Evolutionary conservation across 2,113 vertebrate species (phyloP).

Genomic region (Pygoscelis adeliae): DNA sequence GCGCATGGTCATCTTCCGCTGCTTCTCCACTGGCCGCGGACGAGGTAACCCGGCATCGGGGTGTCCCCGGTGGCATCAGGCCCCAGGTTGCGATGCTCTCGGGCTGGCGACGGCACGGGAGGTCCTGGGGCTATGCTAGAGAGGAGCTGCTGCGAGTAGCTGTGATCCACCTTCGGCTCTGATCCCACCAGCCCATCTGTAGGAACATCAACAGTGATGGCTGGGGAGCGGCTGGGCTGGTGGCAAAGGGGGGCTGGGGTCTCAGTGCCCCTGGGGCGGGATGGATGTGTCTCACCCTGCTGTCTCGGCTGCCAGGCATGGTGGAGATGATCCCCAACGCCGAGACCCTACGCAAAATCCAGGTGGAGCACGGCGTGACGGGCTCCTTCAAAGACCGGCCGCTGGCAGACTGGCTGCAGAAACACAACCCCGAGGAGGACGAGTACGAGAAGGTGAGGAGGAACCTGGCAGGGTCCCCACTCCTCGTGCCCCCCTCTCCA

Average conservation of each 20-base stretch:
- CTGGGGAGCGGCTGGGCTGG: no score
- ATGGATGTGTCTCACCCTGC: neutral
- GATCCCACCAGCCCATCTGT: neutral
- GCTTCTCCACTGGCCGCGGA: conserved; percentile 91
- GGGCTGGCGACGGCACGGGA: neutral
- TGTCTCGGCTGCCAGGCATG: conserved; percentile 82
- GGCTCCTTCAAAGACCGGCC: conserved; percentile 96
- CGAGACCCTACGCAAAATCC: conserved; percentile 95
- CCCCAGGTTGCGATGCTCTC: fast-evolving
- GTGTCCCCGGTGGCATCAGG: fast-evolving
- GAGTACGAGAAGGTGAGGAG: conserved; percentile 92
- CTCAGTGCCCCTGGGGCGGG: fast-evolving
- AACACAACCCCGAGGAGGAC: conserved; percentile 91
- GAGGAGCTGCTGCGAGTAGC: neutral
- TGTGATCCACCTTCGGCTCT: neutral
- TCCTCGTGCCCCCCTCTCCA: fast-evolving
- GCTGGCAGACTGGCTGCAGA: conserved; percentile 93
- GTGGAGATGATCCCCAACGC: conserved; percentile 98
- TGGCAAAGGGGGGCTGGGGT: neutral
- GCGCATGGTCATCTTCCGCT: conserved; percentile 98
- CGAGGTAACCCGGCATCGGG: conserved; percentile 72
- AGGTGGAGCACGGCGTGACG: conserved; percentile 95
- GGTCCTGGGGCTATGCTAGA: neutral
- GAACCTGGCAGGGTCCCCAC: no score
- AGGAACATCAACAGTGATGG: fast-evolving